These are phyloP conservation scores for Aphis gossypii DNA, from an alignment of 1,140 invertebrate genomes.

Conservation along the genomic window DNA sequence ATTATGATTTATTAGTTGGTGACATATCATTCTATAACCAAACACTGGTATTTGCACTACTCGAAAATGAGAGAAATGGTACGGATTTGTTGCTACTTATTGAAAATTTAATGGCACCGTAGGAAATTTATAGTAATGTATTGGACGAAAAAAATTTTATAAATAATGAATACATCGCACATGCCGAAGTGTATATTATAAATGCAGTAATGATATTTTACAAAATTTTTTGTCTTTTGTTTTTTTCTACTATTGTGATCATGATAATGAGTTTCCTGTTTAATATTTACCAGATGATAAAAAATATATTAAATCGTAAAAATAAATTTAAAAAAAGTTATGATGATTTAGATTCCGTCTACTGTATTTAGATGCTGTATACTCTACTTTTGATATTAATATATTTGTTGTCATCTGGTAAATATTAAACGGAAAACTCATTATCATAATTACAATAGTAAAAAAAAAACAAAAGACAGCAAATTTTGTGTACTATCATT, in stretches of 20 bases:
- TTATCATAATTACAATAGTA: background rate
- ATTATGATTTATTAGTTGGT: constrained; percentile 7
- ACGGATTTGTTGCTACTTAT: background rate
- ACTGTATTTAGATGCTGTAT: too few relatives aligned
- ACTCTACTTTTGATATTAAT: too few relatives aligned
- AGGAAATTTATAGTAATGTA: background rate
- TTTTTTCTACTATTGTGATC: background rate
- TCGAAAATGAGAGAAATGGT: background rate
- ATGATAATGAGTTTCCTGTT: background rate
- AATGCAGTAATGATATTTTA: background rate
- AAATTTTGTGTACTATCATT: too few relatives aligned
- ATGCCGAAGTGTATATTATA: background rate
- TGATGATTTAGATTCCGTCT: too few relatives aligned
- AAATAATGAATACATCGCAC: background rate
- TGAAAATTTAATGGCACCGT: constrained; percentile 10
- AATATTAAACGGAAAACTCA: too few relatives aligned
- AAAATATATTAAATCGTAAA: too few relatives aligned
- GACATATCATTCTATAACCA: constrained; percentile 4
- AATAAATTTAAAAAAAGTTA: too few relatives aligned
- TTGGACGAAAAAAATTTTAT: background rate
- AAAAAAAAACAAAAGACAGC: background rate
- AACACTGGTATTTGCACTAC: background rate
- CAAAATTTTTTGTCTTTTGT: background rate
- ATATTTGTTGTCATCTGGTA: too few relatives aligned
- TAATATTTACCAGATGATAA: background rate